Base-by-base conservation (phyloP, 2,113 vertebrate genomes). In the Murina feae region DNA sequence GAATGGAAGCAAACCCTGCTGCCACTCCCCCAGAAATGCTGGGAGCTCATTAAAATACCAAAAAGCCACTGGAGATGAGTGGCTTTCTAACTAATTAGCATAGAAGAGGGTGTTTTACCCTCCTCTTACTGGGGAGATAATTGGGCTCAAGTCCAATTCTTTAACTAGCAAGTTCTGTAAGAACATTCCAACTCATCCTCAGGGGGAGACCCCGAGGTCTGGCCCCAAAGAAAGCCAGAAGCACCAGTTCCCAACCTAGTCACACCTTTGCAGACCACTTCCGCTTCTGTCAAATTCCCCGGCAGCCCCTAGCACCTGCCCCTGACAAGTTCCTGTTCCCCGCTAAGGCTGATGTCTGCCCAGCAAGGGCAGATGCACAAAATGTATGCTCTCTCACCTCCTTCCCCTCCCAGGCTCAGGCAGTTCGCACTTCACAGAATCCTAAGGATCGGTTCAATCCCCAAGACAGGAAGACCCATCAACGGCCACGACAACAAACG, bases 41-140 rank as follows among this genome's bases (percentile, higher is more conserved):
- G 18, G 1, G 74, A 95, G 37, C 49, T 97, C 96, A 96, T 96
- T 95, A 66, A 4, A 96, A 97, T 95, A 96, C 80, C 86, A 74
- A 76, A 92, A 91, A 66, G 11, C 94, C 80, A 95, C 66, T 42
- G n/a, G 88, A 95, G 95, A 32, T 8, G 60, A 83, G 30, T n/a
- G 32, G 85, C 90, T 76, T 80, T 85, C 83, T 76, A 90, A 90
- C 94, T 88, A 96, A 96, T 96, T 94, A 95, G 94, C 75, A 81
- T 0, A 0, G 74, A 94, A 96, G 18, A n/a, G 68, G 47, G 68
- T 42, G 32, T 47, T 97, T 94, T 94, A 28, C 91, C 47, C 83
- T 4, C 5, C 25, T 63, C 20, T 18, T 55, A 6, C 1, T 17
- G 14, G 82, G 66, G 30, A 96, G 93, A 95, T 32, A 93, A 80